Conservation (phyloP, 2,888 invertebrate genomes). For the Tenthredo amoena region DNA sequence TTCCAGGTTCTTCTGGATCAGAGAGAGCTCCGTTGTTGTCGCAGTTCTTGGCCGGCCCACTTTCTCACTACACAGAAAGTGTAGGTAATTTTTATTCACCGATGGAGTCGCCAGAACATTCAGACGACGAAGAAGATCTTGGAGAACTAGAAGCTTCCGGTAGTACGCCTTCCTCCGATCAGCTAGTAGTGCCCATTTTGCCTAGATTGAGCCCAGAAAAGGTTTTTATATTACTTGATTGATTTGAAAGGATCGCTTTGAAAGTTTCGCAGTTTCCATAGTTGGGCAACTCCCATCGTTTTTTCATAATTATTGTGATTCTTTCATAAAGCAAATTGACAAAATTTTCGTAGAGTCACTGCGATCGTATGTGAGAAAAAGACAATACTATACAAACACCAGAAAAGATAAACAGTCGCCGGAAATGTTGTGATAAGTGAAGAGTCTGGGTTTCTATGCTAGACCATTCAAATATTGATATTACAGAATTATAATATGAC, state of each 20-base stretch:
- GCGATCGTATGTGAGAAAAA: not conserved
- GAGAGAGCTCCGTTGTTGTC: slow-evolving; percentile 80
- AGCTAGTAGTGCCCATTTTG: slow-evolving; percentile 56
- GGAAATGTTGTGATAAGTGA: not conserved
- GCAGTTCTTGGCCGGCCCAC: slow-evolving; percentile 76
- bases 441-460: not conserved
- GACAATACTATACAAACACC: not conserved
- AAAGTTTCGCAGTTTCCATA: not conserved
- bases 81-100: slow-evolving; percentile 88
- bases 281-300: not conserved
- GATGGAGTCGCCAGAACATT: slow-evolving; percentile 83
- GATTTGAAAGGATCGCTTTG: not conserved
- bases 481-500: not conserved
- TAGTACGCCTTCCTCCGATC: slow-evolving; percentile 60
- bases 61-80: slow-evolving; percentile 82
- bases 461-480: not conserved
- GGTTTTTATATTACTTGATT: slow-evolving; percentile 63
- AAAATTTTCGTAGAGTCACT: not conserved
- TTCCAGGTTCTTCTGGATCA: slow-evolving; percentile 71
- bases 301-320: not conserved
- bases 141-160: slow-evolving; percentile 60
- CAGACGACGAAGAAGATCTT: slow-evolving; percentile 71
- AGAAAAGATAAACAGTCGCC: not conserved
- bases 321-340: not conserved
- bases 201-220: slow-evolving; percentile 67